Conservation (phyloP, 2,888 invertebrate species). For the Apamea monoglypha region DNA sequence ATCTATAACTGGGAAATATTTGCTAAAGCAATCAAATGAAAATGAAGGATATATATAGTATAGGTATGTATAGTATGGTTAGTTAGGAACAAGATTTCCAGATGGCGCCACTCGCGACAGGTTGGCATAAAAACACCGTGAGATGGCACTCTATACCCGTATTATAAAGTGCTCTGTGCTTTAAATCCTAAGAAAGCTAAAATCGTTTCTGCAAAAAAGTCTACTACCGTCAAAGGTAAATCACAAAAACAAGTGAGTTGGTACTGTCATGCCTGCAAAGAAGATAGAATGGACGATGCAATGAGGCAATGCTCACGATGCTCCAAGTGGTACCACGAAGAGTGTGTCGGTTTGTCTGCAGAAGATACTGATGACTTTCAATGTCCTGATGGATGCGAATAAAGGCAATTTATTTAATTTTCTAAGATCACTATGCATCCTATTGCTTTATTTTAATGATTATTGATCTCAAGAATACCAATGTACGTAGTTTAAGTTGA, state of each 20-base stretch:
- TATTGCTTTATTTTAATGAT: slow-evolving; percentile 20
- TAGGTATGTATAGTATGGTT: too few relatives aligned
- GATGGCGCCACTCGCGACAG: too few relatives aligned
- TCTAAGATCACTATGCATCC: background rate
- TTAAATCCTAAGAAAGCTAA: slow-evolving; percentile 27
- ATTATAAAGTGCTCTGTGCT: too few relatives aligned
- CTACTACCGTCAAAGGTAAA: slow-evolving; percentile 27
- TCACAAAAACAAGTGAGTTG: slow-evolving; percentile 31
- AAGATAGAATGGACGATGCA: slow-evolving; percentile 33
- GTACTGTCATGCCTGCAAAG: slow-evolving; percentile 43
- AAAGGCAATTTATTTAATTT: slow-evolving; percentile 14
- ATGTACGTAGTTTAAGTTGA: slow-evolving; percentile 15
- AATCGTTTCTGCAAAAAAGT: slow-evolving; percentile 36
- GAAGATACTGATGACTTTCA: slow-evolving; percentile 42
- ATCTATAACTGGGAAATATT: too few relatives aligned
- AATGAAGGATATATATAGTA: too few relatives aligned
- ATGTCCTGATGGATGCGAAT: slow-evolving; percentile 32
- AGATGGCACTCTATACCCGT: too few relatives aligned
- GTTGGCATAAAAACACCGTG: too few relatives aligned
- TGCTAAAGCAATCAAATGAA: too few relatives aligned
- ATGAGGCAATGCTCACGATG: slow-evolving; percentile 30
- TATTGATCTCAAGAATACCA: slow-evolving; percentile 40
- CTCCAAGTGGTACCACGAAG: slow-evolving; percentile 48
- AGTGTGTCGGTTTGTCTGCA: slow-evolving; percentile 34
- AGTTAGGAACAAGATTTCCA: too few relatives aligned